Evolutionary conservation across 2,113 vertebrate species (phyloP).

Genomic region (Zootoca vivipara): DNA sequence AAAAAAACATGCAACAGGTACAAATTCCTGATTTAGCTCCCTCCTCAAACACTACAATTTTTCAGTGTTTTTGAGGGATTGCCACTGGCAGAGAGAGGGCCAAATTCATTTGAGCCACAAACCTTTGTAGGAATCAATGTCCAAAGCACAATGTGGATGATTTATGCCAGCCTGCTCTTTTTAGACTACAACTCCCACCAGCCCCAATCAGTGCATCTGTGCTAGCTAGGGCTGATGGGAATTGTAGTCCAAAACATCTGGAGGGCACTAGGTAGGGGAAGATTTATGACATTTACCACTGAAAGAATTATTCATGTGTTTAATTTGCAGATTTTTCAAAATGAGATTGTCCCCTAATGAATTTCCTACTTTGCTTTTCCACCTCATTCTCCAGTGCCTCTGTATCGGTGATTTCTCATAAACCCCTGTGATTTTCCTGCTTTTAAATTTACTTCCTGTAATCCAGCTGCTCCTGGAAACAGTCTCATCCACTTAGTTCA

Average conservation of each 20-base stretch:
- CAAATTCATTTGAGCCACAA: slow-evolving; percentile 33
- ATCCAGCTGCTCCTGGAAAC: not conserved
- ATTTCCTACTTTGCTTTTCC: slow-evolving; percentile 35
- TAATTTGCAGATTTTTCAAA: slow-evolving; percentile 39
- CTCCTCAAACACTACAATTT: slow-evolving; percentile 24
- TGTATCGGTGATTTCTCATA: slow-evolving; percentile 37
- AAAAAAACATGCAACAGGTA: slow-evolving; percentile 8
- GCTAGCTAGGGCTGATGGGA: too few species aligned
- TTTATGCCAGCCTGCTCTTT: slow-evolving; percentile 19
- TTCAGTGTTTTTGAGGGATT: slow-evolving; percentile 38
- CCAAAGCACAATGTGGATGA: slow-evolving; percentile 68
- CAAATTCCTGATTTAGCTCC: slow-evolving; percentile 1
- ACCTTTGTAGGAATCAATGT: slow-evolving; percentile 49
- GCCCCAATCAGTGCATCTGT: too few species aligned
- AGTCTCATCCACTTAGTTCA: too few species aligned
- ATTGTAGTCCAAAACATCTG: too few species aligned
- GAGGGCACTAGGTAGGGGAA: too few species aligned
- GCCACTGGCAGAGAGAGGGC: slow-evolving; percentile 40
- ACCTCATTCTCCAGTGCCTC: slow-evolving; percentile 27
- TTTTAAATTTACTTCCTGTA: too few species aligned
- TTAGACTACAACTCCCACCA: too few species aligned
- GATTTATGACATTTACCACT: slow-evolving; percentile 54
- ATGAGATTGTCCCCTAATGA: slow-evolving; percentile 8
- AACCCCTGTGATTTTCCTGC: slow-evolving; percentile 22
- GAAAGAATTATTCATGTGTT: slow-evolving; percentile 45